Evolutionary conservation across 2,888 invertebrate genomes (phyloP), one percentile per base, ranked within the genome.

Genomic region (Incurvaria masculella): DNA sequence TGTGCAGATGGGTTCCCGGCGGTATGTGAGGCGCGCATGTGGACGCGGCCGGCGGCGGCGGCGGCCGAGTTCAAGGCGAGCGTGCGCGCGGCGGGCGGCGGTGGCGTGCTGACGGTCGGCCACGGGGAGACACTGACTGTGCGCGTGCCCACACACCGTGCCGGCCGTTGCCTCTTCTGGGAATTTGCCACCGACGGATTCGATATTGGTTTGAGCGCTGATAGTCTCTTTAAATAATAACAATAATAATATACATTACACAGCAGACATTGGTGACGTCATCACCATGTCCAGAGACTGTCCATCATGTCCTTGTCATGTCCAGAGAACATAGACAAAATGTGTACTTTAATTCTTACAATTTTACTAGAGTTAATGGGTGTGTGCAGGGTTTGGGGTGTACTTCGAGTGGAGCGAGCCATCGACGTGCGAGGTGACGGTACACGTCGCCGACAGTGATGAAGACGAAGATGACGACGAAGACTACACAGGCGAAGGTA

Each of bases 161-260:
- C 93, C 59, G 98, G 98, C 0, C 86, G 89, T 2, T 90, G 93
- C 60, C 80, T 99, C 38, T 98, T 96, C 74, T 99, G 98, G 98
- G 99, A 99, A 79, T 99, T 99, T 69, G 97, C 97, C 14, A 98
- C 99, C 0, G 99, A 99, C 68, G 87, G 88, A 64, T 99, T 97
- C 64, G 99, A 99, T 67, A 91, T 99, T 60, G 95, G 88, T 68
- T 60, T n/a, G n/a, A n/a, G n/a, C n/a, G n/a, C n/a, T n/a, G n/a
- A n/a, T n/a, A n/a, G n/a, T n/a, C n/a, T n/a, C n/a, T n/a, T n/a
- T n/a, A n/a, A n/a, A n/a, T n/a, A n/a, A n/a, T n/a, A n/a, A n/a
- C n/a, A n/a, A n/a, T n/a, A n/a, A n/a, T n/a, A n/a, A n/a, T n/a
- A n/a, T n/a, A n/a, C n/a, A n/a, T n/a, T n/a, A n/a, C n/a, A n/a